Percentiles rank a stretch among this genome's conserved stretches.
Evolutionary conservation across 2,797 vertebrate species (phyloP).

Genomic region (Catamblyrhynchus diadema): DNA sequence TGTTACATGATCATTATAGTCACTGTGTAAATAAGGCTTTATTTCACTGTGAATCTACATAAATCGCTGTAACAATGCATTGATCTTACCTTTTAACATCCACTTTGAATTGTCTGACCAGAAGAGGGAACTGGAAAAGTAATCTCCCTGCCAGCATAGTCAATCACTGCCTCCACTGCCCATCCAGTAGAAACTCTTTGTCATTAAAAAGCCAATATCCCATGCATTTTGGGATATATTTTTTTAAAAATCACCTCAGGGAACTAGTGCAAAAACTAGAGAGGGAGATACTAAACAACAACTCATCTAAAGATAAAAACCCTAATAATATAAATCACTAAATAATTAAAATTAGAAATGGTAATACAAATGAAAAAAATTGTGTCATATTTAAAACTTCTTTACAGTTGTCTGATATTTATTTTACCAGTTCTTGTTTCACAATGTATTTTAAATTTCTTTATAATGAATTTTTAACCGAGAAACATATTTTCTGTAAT

Average conservation of each 20-base stretch:
- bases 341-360: neutral
- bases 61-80: rapidly evolving
- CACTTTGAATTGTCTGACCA: neutral
- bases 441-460: neutral
- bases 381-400: neutral
- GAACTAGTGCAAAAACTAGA: neutral
- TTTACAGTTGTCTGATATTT: neutral
- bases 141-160: neutral
- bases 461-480: conserved; percentile 13
- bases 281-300: neutral
- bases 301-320: neutral
- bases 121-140: neutral
- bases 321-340: neutral
- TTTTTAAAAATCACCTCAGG: neutral
- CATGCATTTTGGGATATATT: neutral
- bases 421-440: neutral
- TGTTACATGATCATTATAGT: neutral
- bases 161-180: neutral
- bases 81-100: neutral
- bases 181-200: neutral
- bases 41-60: neutral
- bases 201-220: neutral
- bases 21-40: neutral
- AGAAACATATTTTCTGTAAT: neutral
- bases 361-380: neutral